phyloP scores from a whole-genome alignment of 2,113 vertebrate species.

The Cinclus mexicanus region DNA sequence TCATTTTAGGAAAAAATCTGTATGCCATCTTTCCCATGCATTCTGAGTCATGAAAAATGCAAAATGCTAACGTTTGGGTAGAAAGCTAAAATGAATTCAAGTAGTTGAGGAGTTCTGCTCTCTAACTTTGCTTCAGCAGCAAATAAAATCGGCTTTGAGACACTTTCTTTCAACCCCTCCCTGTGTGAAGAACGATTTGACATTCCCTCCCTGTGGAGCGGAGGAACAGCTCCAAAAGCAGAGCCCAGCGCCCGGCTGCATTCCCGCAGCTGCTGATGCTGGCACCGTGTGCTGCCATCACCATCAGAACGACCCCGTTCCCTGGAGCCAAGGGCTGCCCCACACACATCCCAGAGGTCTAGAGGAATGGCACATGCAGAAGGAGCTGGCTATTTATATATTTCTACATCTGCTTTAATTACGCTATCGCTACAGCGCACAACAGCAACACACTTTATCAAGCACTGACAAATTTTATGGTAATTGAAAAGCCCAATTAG shows the following conservation, averaged over 20 bases:
- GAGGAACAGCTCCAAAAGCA: background rate
- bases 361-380: background rate
- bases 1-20: background rate
- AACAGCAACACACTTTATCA: background rate
- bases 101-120: background rate
- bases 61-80: background rate
- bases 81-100: background rate
- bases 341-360: background rate
- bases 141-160: background rate
- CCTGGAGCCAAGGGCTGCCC: background rate
- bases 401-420: background rate
- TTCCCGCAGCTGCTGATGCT: background rate
- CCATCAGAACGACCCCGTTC: background rate
- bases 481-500: conserved; percentile 27
- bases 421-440: background rate
- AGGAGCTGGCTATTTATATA: background rate
- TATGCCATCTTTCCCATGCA: background rate
- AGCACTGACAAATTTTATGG: background rate
- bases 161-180: background rate
- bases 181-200: background rate
- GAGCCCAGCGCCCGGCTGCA: background rate
- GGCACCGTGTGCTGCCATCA: background rate
- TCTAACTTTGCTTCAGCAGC: background rate
- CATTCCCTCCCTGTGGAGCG: background rate
- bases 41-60: background rate